A percentile compares a stretch with the other conserved stretches of the same genome.
phyloP scores from a whole-genome alignment of 2,797 vertebrate genomes.

The Austrolebias charrua region DNA sequence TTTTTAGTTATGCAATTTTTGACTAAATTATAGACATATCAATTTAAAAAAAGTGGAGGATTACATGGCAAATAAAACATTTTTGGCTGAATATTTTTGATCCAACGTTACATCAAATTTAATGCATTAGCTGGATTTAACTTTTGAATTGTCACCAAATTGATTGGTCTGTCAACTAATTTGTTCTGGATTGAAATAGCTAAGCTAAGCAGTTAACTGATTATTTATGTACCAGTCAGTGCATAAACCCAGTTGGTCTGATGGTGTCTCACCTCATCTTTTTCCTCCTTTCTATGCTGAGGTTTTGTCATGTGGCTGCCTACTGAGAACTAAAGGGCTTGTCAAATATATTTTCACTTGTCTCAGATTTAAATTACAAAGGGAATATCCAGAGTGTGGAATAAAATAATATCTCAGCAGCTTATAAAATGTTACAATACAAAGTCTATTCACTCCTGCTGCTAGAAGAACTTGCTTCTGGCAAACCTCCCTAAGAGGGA shows the following conservation, averaged over 20 bases:
- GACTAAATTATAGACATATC: no score
- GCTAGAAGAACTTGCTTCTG: neutral
- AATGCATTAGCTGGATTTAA: no score
- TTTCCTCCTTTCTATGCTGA: neutral
- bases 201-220: neutral
- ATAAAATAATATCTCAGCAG: neutral
- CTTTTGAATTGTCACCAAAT: no score
- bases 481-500: no score
- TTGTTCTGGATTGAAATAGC: neutral
- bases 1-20: no score
- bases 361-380: constrained; percentile 4
- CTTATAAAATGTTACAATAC: constrained; percentile 1
- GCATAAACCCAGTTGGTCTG: neutral
- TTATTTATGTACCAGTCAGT: neutral
- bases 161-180: neutral
- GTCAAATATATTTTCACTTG: neutral
- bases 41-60: neutral
- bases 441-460: neutral
- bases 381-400: neutral
- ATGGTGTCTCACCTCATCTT: neutral
- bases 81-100: neutral
- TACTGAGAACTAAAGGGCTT: neutral
- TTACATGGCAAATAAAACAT: neutral
- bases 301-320: neutral
- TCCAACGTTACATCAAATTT: neutral